phyloP scores from a whole-genome alignment of 2,113 vertebrate genomes.

The Leuciscus idus region DNA sequence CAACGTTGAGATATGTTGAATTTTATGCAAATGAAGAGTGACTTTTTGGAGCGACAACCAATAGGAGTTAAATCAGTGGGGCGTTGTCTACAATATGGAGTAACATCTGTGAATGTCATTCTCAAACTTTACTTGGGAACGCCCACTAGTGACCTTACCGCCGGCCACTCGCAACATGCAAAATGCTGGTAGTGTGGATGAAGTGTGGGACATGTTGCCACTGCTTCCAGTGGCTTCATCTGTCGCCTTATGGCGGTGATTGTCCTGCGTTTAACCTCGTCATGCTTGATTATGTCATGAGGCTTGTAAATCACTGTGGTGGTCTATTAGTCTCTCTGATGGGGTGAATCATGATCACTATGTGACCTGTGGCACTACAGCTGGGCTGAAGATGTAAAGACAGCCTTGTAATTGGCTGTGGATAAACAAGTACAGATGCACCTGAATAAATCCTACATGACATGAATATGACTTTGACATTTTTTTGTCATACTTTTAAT shows the following conservation, averaged over 20 bases:
- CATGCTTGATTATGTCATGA: constrained; percentile 12
- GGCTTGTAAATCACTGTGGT: constrained; percentile 7
- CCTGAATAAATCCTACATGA: constrained; percentile 16
- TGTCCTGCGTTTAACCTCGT: neutral
- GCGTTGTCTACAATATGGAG: too few relatives aligned
- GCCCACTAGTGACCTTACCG: too few relatives aligned
- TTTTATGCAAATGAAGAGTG: too few relatives aligned
- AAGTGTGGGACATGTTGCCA: neutral
- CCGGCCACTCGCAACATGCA: too few relatives aligned
- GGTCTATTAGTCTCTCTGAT: constrained; percentile 6
- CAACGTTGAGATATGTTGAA: too few relatives aligned
- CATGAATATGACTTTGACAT: neutral
- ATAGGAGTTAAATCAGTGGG: too few relatives aligned
- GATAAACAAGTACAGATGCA: neutral
- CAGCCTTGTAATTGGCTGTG: neutral
- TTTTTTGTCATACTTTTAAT: neutral
- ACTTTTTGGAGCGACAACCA: too few relatives aligned
- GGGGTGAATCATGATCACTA: constrained; percentile 1
- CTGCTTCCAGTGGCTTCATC: neutral
- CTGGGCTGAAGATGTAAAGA: neutral
- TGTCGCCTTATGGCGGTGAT: neutral
- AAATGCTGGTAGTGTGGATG: too few relatives aligned
- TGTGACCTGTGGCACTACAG: constrained; percentile 2
- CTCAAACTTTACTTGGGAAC: too few relatives aligned
- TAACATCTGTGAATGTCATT: too few relatives aligned